phyloP scores from a whole-genome alignment of 2,113 vertebrate genomes.

The Myotis yumanensis region DNA sequence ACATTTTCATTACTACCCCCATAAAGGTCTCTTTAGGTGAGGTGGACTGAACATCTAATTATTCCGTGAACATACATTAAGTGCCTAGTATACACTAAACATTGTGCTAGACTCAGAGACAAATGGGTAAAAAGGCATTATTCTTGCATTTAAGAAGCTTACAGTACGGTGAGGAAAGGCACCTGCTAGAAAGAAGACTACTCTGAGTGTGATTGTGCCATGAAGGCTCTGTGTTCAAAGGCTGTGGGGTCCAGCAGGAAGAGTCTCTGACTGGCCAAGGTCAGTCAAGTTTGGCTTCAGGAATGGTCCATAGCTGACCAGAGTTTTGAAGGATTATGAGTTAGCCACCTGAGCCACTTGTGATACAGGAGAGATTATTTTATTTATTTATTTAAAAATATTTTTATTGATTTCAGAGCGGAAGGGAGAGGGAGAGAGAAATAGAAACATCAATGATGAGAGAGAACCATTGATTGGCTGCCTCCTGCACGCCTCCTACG shows the following conservation, averaged over 20 bases:
- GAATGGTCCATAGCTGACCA: background rate
- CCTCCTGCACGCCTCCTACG: too few species aligned
- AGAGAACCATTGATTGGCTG: too few species aligned
- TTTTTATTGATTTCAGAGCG: too few species aligned
- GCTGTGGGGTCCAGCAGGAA: background rate
- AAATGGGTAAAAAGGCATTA: background rate
- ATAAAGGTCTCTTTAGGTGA: background rate
- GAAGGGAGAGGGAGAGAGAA: too few species aligned
- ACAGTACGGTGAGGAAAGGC: background rate
- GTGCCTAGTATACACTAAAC: background rate
- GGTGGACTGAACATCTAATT: background rate
- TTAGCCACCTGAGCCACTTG: background rate
- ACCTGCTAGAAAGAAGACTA: background rate
- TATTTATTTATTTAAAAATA: too few species aligned
- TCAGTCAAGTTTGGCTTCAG: background rate
- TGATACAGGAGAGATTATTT: background rate
- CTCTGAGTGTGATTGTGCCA: too few species aligned
- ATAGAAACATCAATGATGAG: too few species aligned
- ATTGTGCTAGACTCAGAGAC: background rate
- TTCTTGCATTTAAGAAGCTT: background rate
- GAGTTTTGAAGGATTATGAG: background rate
- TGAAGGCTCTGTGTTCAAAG: background rate
- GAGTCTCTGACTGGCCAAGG: background rate
- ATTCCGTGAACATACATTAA: background rate
- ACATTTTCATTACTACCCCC: background rate